These are phyloP conservation scores for Hydractinia symbiolongicarpus DNA, from an alignment of 30 jellyfish, hydroid and myxozoan species.

Conservation along the genomic window DNA sequence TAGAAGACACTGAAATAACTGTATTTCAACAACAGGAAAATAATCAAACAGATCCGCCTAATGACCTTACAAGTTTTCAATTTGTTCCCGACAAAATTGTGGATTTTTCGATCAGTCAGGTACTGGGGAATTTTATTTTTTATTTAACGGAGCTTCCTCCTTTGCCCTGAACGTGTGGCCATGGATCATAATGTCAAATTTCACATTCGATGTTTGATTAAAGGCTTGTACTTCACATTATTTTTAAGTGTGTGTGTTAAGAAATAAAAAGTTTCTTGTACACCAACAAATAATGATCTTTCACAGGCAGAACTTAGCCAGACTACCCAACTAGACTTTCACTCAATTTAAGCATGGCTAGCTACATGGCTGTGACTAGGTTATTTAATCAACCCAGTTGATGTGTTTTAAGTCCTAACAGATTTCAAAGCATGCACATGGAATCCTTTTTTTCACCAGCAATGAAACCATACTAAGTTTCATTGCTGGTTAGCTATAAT, in stretches of 20 bases:
- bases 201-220: conserved; percentile 1
- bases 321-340: no score
- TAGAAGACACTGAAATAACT: conserved; percentile 30
- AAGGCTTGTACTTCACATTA: conserved; percentile 1
- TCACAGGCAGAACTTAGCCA: no score
- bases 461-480: no score
- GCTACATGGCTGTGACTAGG: no score
- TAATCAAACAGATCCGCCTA: conserved; percentile 38
- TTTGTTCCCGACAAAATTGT: conserved; percentile 44
- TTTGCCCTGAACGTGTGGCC: conserved; percentile 34
- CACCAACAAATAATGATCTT: neutral
- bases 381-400: no score
- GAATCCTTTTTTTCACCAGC: no score
- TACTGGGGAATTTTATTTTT: neutral
- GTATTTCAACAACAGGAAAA: conserved; percentile 30
- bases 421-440: no score
- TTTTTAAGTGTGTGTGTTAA: conserved; percentile 10
- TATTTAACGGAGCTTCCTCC: neutral
- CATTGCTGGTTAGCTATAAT: no score
- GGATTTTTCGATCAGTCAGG: conserved; percentile 37
- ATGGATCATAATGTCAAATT: conserved; percentile 19
- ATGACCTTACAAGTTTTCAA: conserved; percentile 30
- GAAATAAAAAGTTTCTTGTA: neutral
- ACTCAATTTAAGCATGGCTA: no score
- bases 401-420: no score